Evolutionary conservation across 2,797 vertebrate genomes (phyloP), one percentile per base, ranked within the genome.

Genomic region (Euphonia xanthogaster): DNA sequence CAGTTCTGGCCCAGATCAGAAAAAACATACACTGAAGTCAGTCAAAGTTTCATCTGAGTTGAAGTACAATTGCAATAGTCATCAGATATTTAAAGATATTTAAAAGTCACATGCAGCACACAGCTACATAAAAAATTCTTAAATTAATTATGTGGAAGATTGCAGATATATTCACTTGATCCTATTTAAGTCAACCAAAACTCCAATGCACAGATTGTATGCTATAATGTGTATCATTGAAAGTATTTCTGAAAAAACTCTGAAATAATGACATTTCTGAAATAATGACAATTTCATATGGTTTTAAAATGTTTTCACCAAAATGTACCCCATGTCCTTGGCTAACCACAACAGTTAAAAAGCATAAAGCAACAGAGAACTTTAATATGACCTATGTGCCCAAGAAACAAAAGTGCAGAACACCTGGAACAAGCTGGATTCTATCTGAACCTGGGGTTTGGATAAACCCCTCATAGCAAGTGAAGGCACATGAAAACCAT

Each of bases 21-120:
- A 74, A 71, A 86, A 9, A 8, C 0, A 3, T 12, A 10, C 20
- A 9, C 35, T 45, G 17, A 78, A 61, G 9, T 13, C 14, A 53
- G 13, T 30, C 30, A 18, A 67, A 81, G 12, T 37, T 62, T 30
- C 4, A n/a, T 40, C n/a, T 48, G 14, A 82, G 10, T 45, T 0
- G 2, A 86, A 86, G 44, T 16, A 48, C 0, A 0, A 47, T 1
- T 73, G 17, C 30, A 40, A 17, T 0, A 54, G 3, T 22, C 23
- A 79, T 40, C 15, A 68, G 54, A 53, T 76, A 53, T 7, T 9
- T 45, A n/a, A 79, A 72, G 47, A 39, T 8, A 20, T 3, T 21
- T 37, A 50, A 35, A 20, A 58, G 11, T 12, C 30, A 35, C 7
- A 23, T 20, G 45, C 12, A 4, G 18, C 17, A 54, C 4, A n/a